These are phyloP conservation scores for Falco novaeseelandiae DNA, from an alignment of 2,797 vertebrate genomes.

Conservation along the genomic window DNA sequence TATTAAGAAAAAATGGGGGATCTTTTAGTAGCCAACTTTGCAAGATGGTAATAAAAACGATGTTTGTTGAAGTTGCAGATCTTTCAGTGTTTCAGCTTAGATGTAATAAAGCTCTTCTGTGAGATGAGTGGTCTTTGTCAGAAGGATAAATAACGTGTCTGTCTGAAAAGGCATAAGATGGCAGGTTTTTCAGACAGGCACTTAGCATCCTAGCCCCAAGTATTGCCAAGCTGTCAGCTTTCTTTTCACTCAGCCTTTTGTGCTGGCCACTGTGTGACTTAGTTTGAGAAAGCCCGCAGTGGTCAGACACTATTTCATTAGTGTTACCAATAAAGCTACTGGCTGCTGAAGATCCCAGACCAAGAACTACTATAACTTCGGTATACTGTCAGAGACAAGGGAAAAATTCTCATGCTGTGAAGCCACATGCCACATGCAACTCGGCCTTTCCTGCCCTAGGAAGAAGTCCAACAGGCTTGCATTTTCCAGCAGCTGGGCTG, in stretches of 20 bases:
- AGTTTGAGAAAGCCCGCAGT: background rate
- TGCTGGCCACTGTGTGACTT: background rate
- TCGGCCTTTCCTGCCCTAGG: background rate
- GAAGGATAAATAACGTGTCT: background rate
- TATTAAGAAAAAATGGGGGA: background rate
- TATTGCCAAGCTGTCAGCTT: background rate
- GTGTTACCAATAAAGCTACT: background rate
- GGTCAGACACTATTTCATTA: background rate
- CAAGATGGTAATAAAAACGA: background rate
- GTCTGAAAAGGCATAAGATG: background rate
- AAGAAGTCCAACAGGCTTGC: background rate
- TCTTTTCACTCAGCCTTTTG: background rate
- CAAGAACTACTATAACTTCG: background rate
- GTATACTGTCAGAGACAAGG: background rate
- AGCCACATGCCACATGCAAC: background rate
- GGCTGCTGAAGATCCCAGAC: background rate
- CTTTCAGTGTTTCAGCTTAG: background rate
- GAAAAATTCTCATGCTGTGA: background rate
- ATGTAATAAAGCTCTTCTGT: background rate
- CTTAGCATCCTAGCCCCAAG: background rate
- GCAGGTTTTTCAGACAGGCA: background rate
- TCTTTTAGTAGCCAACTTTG: background rate
- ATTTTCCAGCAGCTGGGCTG: background rate
- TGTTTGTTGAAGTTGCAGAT: background rate
- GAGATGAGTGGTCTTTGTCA: background rate